A percentile compares a stretch with the other conserved stretches of the same genome.
phyloP scores from a whole-genome alignment of 2,888 invertebrate species.

The Azorinus chamasolen region DNA sequence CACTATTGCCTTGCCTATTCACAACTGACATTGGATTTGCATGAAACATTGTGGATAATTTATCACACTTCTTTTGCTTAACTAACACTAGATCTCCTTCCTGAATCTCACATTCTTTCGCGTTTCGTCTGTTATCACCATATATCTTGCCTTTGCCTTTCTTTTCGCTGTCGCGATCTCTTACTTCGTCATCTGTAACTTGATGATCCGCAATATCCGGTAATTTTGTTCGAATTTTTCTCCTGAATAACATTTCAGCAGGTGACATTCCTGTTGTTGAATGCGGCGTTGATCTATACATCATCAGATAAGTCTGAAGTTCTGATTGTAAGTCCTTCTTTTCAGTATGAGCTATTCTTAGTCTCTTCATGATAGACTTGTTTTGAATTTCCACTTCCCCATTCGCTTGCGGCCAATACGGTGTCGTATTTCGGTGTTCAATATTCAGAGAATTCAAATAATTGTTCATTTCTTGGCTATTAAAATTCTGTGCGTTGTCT shows the following conservation, averaged over 20 bases:
- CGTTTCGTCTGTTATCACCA: constrained; percentile 35
- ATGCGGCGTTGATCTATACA: constrained; percentile 57
- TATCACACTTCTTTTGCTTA: constrained; percentile 31
- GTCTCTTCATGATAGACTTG: constrained; percentile 43
- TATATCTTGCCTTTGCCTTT: constrained; percentile 46
- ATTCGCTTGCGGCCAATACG: constrained; percentile 50
- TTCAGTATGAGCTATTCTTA: constrained; percentile 52
- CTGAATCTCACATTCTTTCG: constrained; percentile 36
- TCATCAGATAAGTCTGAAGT: constrained; percentile 36
- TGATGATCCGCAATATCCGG: constrained; percentile 26
- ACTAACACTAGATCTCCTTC: constrained; percentile 45
- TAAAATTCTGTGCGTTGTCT: constrained; percentile 47
- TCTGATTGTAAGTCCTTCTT: constrained; percentile 40
- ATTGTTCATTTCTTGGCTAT: constrained; percentile 22
- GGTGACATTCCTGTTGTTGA: constrained; percentile 51
- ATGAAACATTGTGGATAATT: constrained; percentile 38
- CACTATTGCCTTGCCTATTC: too few relatives aligned
- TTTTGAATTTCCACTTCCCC: constrained; percentile 61
- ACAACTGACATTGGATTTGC: too few relatives aligned
- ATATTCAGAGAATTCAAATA: constrained; percentile 38
- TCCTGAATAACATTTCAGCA: constrained; percentile 44
- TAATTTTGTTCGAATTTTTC: constrained; percentile 54
- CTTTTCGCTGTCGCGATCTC: constrained; percentile 32
- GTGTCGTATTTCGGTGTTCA: constrained; percentile 35
- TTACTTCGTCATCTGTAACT: constrained; percentile 16